Evolutionary conservation across 2,113 vertebrate species (phyloP), one percentile per base, ranked within the genome.

Genomic region (Sinosuthora webbiana): DNA sequence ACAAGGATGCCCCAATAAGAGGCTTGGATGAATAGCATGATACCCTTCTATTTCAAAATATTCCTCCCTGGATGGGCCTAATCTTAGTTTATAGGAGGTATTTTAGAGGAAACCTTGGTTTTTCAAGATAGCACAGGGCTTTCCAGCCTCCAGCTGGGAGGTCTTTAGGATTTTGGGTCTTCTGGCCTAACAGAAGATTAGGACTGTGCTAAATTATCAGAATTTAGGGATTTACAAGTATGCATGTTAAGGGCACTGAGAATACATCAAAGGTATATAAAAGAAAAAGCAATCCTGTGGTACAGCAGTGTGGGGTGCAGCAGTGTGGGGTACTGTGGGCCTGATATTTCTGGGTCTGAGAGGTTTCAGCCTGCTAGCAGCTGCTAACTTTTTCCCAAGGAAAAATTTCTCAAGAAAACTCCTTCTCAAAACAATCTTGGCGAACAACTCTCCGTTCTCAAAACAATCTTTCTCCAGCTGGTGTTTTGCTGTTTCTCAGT

Each of bases 91-190:
- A 56, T 6, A 10, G 27, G 50, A 13, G 56, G 21, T 20, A 20
- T 37, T 56, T 55, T 31, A 45, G 62, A 45, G 21, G 20, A 6
- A 9, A 19, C 7, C 11, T 79, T 55, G 15, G 11, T 35, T 65
- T 80, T 24, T 23, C 25, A 44, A 12, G 20, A 7, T 7, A 45
- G 15, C 0, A 0, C 3, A 15, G 62, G 12, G 6, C 7, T 56
- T 37, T 25, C 33, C 21, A 55, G 3, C 41, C 62, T 67, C 25
- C 41, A 45, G 0, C 20, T 55, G 9, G 0, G 0, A 45, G 20
- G 12, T 25, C 15, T 55, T 31, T 37, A 37, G 62, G 27, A 13
- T 55, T 16, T 31, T 25, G n/a, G 20, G 2, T 45, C 4, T 37
- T 7, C 50, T 37, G 6, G 3, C 33, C 39, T 20, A 20, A 31